Evolutionary conservation across 2,113 vertebrate species (phyloP).

Genomic region (Oreotrochilus melanogaster): DNA sequence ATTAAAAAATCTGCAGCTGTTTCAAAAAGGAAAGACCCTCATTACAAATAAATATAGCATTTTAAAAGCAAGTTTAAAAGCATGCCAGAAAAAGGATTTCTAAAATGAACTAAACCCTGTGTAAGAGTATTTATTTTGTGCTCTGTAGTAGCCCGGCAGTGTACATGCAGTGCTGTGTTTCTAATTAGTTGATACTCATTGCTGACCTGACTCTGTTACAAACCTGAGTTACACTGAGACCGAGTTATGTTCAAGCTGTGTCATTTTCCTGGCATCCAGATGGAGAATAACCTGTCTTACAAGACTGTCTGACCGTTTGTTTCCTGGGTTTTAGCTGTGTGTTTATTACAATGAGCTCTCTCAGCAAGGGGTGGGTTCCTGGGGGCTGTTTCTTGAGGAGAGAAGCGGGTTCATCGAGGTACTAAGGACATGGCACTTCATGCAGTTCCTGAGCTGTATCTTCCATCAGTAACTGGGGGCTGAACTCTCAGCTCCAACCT

Average conservation of each 20-base stretch:
- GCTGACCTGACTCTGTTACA: neutral
- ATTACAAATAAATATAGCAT: conserved; percentile 45
- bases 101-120: neutral
- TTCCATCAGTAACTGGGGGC: neutral
- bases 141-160: neutral
- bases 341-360: accelerated
- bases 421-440: neutral
- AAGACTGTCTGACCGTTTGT: neutral
- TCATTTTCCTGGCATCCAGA: conserved; percentile 22
- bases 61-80: conserved; percentile 26
- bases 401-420: neutral
- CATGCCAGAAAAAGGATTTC: conserved; percentile 4
- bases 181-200: neutral
- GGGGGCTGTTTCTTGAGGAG: neutral
- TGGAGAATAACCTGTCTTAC: conserved; percentile 49
- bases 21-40: conserved; percentile 7
- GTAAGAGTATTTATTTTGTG: conserved; percentile 20
- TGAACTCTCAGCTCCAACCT: neutral
- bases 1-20: conserved; percentile 33
- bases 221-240: neutral
- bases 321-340: neutral
- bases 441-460: neutral
- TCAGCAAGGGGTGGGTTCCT: neutral
- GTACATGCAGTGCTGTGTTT: neutral
- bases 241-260: neutral